Conservation (phyloP, 2,113 vertebrate genomes). For the Carassius gibelio region DNA sequence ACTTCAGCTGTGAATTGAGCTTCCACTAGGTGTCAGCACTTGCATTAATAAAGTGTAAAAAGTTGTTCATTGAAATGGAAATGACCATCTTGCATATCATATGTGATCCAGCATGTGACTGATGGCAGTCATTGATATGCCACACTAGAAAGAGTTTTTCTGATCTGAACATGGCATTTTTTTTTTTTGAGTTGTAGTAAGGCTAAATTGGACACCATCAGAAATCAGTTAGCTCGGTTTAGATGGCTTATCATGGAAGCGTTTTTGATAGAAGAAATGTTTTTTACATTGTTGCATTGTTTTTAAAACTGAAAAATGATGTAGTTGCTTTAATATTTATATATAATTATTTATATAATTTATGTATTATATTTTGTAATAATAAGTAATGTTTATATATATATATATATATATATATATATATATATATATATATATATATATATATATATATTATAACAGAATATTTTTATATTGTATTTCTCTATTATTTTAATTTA, state of each 20-base stretch:
- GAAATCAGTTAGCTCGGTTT: background rate
- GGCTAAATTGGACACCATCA: background rate
- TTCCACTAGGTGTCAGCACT: conserved; percentile 73
- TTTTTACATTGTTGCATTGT: background rate
- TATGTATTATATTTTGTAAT: background rate
- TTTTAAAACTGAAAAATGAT: too few relatives aligned
- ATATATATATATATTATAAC: too few relatives aligned
- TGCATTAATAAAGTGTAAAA: conserved; percentile 53
- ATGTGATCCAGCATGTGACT: background rate
- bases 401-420: too few relatives aligned
- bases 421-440: too few relatives aligned
- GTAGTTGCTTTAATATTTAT: background rate
- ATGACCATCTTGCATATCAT: conserved; percentile 14
- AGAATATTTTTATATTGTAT: too few relatives aligned
- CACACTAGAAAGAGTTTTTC: background rate
- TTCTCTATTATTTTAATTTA: too few relatives aligned
- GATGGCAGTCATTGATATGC: background rate
- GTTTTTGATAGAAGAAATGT: background rate
- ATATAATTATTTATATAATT: too few relatives aligned
- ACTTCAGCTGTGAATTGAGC: conserved; percentile 6
- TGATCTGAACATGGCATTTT: background rate
- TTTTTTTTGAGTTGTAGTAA: background rate
- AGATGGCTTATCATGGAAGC: background rate
- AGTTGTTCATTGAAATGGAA: background rate
- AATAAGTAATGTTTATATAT: background rate